Base-by-base conservation (phyloP, 1,140 invertebrate species). In the Glossosoma conforme region DNA sequence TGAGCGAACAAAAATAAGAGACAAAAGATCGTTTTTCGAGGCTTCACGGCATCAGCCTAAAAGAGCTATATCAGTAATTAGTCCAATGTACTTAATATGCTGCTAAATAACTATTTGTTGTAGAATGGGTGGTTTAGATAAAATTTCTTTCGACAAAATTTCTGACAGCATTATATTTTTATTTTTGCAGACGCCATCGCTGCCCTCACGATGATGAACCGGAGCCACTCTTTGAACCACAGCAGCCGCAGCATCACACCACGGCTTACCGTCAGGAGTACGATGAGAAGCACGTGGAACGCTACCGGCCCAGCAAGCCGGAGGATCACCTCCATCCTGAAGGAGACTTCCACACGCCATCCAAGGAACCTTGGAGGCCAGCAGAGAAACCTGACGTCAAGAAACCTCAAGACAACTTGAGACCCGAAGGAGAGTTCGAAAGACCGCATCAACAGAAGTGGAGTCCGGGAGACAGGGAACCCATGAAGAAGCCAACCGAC, bases 201-300 rank as follows among this genome's bases (percentile, higher is more conserved):
- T 82, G 80, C 61, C 75, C 78, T 61, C 80, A 82, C 66, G 77
- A 78, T 61, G 65, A 76, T 55, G 74, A 76, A 45, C 73, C 75
- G 62, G 78, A 81, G 61, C 76, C 78, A 63, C 65, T 80, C 55
- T 73, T 74, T 65, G 65, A 61, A 68, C 78, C 57, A 62, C 75
- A 56, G 65, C 74, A 61, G 64, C 75, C 52, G 72, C 80, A 53
- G 72, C 66, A 82, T 46, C 62, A 69, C 6, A 75, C 76, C 13
- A 80, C 79, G 45, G 82, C 81, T 10, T 85, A 85, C 62, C 73
- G 74, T 36, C 69, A 80, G 52, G 81, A 84, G 59, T 85, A 78
- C 61, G 77, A 83, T 51, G 77, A 82, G 62, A 85, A 85, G 57
- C 77, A 76, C 43, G 77, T 80, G 11, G 74, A 71, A 61, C 62